These are phyloP conservation scores for Drosophila paulistorum DNA, from an alignment of 1,140 invertebrate genomes.

Conservation along the genomic window DNA sequence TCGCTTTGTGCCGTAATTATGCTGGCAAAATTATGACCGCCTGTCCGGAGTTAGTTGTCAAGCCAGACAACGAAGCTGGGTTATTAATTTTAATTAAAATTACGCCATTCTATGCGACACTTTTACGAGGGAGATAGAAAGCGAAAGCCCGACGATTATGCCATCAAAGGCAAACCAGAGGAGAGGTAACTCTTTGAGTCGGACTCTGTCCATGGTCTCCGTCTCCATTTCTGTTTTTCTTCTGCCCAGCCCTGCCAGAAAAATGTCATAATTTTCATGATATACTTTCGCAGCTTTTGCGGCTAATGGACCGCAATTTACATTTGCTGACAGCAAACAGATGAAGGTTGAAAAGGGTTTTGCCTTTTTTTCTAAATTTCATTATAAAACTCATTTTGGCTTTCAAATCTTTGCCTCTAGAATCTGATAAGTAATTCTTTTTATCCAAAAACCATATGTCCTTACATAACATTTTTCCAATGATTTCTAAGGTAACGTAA, in stretches of 20 bases:
- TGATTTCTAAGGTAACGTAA: too few relatives aligned
- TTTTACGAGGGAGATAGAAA: conserved; percentile 14
- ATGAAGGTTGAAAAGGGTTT: conserved; percentile 31
- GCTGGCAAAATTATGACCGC: conserved; percentile 72
- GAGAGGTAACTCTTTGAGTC: conserved; percentile 17
- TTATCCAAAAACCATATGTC: not conserved
- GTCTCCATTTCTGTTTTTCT: not conserved
- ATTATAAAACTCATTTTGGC: too few relatives aligned
- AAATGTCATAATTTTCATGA: conserved; percentile 41
- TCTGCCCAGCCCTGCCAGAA: conserved; percentile 3
- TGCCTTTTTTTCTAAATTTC: conserved; percentile 12
- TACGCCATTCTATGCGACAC: conserved; percentile 65
- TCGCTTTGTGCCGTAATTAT: conserved; percentile 56
- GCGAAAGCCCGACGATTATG: conserved; percentile 44
- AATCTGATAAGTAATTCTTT: too few relatives aligned
- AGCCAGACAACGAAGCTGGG: conserved; percentile 56
- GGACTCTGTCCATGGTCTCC: conserved; percentile 2
- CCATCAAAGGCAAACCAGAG: conserved; percentile 32
- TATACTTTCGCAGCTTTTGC: conserved; percentile 47
- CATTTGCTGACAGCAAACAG: conserved; percentile 57
- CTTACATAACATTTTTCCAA: too few relatives aligned
- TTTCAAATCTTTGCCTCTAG: too few relatives aligned
- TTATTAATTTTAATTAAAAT: conserved; percentile 82
- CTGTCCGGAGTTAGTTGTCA: conserved; percentile 55
- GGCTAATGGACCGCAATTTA: conserved; percentile 62